phyloP scores from a whole-genome alignment of 2,888 invertebrate species.

The Caenorhabditis japonica region DNA sequence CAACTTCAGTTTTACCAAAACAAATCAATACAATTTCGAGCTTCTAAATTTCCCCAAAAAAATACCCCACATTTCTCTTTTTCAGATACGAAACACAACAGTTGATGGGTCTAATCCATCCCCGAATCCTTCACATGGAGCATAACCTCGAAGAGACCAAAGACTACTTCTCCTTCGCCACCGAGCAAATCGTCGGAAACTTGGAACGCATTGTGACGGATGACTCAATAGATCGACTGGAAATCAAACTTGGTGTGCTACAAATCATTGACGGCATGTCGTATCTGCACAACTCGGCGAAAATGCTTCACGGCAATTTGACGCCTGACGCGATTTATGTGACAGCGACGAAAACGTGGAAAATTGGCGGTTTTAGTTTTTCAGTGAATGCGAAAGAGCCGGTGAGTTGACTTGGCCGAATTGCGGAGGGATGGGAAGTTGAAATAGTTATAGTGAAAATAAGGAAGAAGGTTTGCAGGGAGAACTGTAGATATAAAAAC shows the following conservation, averaged over 20 bases:
- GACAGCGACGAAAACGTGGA: constrained; percentile 94
- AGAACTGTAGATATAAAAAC: too few species aligned
- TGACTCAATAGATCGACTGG: constrained; percentile 70
- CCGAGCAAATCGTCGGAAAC: constrained; percentile 58
- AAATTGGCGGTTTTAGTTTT: constrained; percentile 93
- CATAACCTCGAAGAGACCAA: constrained; percentile 72
- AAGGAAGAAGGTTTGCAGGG: too few species aligned
- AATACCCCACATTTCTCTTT: too few species aligned
- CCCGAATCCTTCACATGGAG: constrained; percentile 68
- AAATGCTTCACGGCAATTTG: constrained; percentile 92
- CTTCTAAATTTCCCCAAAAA: too few species aligned
- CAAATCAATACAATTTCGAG: too few species aligned
- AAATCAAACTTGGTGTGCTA: constrained; percentile 74
- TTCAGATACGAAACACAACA: constrained; percentile 70
- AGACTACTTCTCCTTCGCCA: constrained; percentile 65
- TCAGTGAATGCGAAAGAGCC: constrained; percentile 78
- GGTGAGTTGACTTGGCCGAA: constrained; percentile 59
- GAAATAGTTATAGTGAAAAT: too few species aligned
- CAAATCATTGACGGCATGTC: constrained; percentile 89
- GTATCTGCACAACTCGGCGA: constrained; percentile 90
- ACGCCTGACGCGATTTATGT: constrained; percentile 93
- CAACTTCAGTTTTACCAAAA: too few species aligned
- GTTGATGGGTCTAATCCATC: constrained; percentile 69
- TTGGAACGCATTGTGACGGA: constrained; percentile 67
- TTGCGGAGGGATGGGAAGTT: too few species aligned